phyloP scores from a whole-genome alignment of 2,113 vertebrate genomes.

The Sorex fumeus region DNA sequence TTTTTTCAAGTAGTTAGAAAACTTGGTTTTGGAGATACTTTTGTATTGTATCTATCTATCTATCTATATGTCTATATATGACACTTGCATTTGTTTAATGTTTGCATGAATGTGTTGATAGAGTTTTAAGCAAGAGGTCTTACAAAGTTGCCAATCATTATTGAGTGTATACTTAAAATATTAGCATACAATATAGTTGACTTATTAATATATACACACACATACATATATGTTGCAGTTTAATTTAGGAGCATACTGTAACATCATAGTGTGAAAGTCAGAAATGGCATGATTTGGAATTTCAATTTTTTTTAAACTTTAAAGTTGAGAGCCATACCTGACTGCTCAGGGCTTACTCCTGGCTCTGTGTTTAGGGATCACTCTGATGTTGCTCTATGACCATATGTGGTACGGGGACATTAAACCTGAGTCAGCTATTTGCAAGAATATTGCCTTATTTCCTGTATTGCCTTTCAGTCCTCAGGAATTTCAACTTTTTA shows the following conservation, averaged over 20 bases:
- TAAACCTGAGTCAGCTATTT: too few species aligned
- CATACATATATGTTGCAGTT: not conserved
- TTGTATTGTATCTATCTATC: not conserved
- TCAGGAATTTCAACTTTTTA: not conserved
- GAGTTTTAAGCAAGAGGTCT: not conserved
- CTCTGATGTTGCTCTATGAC: too few species aligned
- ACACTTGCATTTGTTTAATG: not conserved
- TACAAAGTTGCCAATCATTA: constrained; percentile 9
- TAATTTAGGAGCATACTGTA: not conserved
- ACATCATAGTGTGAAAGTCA: not conserved
- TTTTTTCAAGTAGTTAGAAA: constrained; percentile 57
- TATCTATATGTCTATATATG: constrained; percentile 19
- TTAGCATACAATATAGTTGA: not conserved
- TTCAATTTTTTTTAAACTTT: not conserved
- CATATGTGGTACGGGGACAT: too few species aligned
- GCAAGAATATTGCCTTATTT: too few species aligned
- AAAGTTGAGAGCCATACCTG: too few species aligned
- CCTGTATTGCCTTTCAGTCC: too few species aligned
- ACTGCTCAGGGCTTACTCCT: too few species aligned
- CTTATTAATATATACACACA: too few species aligned
- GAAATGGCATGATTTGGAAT: not conserved
- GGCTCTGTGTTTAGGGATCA: too few species aligned
- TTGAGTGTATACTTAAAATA: constrained; percentile 3
- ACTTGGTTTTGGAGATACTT: constrained; percentile 10
- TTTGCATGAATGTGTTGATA: not conserved